phyloP scores from a whole-genome alignment of 2,888 invertebrate genomes.

The Hirtodrosophila cameraria region DNA sequence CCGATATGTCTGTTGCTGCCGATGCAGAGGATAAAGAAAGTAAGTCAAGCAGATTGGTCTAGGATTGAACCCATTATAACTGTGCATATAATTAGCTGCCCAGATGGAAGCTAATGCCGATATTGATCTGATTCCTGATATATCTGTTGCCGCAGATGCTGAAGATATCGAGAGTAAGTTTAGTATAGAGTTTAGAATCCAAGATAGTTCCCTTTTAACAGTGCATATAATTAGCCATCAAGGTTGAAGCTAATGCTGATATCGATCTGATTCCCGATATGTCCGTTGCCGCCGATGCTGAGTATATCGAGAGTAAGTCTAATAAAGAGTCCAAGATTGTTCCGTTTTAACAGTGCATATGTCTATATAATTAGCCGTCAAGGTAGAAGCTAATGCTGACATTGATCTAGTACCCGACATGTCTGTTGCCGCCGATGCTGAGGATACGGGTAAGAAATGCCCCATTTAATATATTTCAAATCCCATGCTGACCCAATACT shows the following conservation, averaged over 20 bases:
- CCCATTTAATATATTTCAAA: neutral
- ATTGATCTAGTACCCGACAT: constrained; percentile 39
- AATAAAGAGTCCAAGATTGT: neutral
- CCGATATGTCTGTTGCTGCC: constrained; percentile 32
- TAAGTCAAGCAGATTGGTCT: too few relatives aligned
- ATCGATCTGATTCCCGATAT: constrained; percentile 47
- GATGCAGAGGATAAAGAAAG: constrained; percentile 18
- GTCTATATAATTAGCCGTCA: neutral
- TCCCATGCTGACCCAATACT: too few relatives aligned
- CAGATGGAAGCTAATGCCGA: too few relatives aligned
- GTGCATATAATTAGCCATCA: too few relatives aligned
- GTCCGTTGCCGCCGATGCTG: constrained; percentile 50
- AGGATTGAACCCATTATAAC: too few relatives aligned
- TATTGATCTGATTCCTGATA: too few relatives aligned
- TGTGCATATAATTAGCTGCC: too few relatives aligned
- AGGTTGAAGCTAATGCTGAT: constrained; percentile 10
- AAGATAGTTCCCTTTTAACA: too few relatives aligned
- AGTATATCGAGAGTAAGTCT: constrained; percentile 27
- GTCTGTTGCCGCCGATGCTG: constrained; percentile 28
- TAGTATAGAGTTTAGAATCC: too few relatives aligned
- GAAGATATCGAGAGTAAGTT: too few relatives aligned
- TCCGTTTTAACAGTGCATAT: neutral
- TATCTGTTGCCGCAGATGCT: too few relatives aligned
- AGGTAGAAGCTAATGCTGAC: constrained; percentile 1
- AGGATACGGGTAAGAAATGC: constrained; percentile 19